Evolutionary conservation across 2,888 invertebrate genomes (phyloP).

Genomic region (Odontocerum albicorne): DNA sequence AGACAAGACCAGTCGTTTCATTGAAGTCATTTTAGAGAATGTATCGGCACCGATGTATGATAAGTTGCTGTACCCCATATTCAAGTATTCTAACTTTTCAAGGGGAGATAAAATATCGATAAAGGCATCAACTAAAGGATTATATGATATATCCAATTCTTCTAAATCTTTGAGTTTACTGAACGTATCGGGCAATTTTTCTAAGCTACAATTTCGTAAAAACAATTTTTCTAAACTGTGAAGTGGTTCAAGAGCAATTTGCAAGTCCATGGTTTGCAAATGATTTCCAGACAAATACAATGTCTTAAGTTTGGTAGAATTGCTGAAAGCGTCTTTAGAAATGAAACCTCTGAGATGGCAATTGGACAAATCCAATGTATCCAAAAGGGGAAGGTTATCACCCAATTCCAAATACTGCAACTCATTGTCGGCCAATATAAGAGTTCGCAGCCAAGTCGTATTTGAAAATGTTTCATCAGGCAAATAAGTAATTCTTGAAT

Average conservation of each 20-base stretch:
- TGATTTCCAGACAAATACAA: conserved; percentile 69
- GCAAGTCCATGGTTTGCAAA: conserved; percentile 66
- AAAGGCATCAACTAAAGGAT: conserved; percentile 69
- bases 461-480: conserved; percentile 67
- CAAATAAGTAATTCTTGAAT: conserved; percentile 61
- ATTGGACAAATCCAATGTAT: conserved; percentile 67
- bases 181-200: conserved; percentile 66
- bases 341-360: conserved; percentile 68
- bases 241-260: conserved; percentile 65
- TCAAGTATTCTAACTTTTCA: conserved; percentile 66
- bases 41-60: conserved; percentile 65
- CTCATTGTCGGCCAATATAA: conserved; percentile 67
- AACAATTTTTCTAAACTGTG: conserved; percentile 67
- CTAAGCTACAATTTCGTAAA: conserved; percentile 66
- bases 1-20: conserved; percentile 66
- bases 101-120: conserved; percentile 65
- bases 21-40: conserved; percentile 68
- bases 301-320: conserved; percentile 65
- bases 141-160: conserved; percentile 70
- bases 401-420: conserved; percentile 65
- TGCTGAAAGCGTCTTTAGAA: conserved; percentile 68
- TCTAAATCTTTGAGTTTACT: conserved; percentile 65
- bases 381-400: conserved; percentile 64
- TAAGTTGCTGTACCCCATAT: conserved; percentile 73
- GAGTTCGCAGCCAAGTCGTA: conserved; percentile 63